phyloP scores from a whole-genome alignment of 2,797 vertebrate genomes.

The Calcarius lapponicus region DNA sequence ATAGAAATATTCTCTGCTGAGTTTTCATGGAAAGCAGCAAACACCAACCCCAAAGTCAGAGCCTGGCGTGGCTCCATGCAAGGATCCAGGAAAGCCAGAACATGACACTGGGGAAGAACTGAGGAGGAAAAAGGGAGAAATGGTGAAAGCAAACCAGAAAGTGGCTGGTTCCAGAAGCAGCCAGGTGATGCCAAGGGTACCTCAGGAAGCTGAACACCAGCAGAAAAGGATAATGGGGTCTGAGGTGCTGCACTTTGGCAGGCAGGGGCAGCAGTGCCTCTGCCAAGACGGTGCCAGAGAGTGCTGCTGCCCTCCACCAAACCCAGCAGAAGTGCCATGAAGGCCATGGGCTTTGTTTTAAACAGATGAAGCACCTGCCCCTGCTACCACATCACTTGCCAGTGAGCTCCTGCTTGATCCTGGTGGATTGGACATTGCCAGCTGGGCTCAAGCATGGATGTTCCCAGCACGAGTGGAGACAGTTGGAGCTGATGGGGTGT shows the following conservation, averaged over 20 bases:
- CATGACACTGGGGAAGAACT: neutral
- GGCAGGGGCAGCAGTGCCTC: neutral
- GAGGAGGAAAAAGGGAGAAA: neutral
- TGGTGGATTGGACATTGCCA: fast-evolving
- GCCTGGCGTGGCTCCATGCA: neutral
- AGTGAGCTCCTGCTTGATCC: neutral
- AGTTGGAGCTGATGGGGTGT: neutral
- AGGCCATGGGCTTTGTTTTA: neutral
- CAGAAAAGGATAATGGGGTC: neutral
- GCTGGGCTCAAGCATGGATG: neutral
- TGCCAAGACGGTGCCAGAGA: fast-evolving
- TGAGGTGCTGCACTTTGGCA: neutral
- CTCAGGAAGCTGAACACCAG: neutral
- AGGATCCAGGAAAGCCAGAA: neutral
- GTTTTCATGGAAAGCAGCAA: slow-evolving; percentile 24
- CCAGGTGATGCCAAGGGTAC: neutral
- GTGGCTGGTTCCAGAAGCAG: neutral
- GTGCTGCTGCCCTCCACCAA: neutral
- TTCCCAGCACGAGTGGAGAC: neutral
- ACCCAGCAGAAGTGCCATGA: neutral
- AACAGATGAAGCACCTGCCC: slow-evolving; percentile 39
- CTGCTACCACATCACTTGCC: neutral
- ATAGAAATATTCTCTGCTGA: slow-evolving; percentile 1
- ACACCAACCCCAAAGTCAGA: neutral
- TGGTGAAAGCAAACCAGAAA: neutral